Evolutionary conservation across 2,113 vertebrate genomes (phyloP), one percentile per base, ranked within the genome.

Genomic region (Cromileptes altivelis): DNA sequence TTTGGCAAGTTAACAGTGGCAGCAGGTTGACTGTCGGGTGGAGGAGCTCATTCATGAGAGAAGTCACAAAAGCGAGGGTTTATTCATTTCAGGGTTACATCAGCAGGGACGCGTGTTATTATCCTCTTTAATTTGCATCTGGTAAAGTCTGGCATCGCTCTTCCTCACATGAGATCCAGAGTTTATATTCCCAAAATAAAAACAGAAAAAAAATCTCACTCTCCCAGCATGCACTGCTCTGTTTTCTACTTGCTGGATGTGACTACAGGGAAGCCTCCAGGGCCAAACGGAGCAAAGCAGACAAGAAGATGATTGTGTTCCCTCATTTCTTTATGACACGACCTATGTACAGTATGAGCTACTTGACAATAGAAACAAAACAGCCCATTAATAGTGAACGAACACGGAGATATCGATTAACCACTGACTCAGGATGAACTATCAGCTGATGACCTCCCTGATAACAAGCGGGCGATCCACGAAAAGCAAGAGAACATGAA

Each of bases 1-100:
- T 94, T 93, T 94, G 93, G 94, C 90, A 92, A 92, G 73, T 86
- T 78, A 74, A 84, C 53, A 45, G 81, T 81, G 87, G 86, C 88
- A 81, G 84, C 84, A 64, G 75, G 73, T 71, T 33, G 33, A 85
- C 73, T 55, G 72, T 49, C 30, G 75, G 64, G 81, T 64, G 76
- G 27, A 47, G 76, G 27, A 78, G 75, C 67, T 80, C 73, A 64
- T 80, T 84, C 52, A 72, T 56, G 58, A 73, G 45, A 65, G 45
- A 67, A 65, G 86, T 74, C 68, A 82, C 56, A 58, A 73, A 84
- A 88, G 85, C 78, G 12, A 47, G 40, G 79, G 60, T 30, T 50
- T 21, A 4, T 71, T 82, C 5, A 50, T 50, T 70, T 70, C 23
- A 80, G 53, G 42, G 62, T 57, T 30, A 55, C 65, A 88, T 75